Conservation (phyloP, 2,797 vertebrate species). For the Dryobates pubescens region DNA sequence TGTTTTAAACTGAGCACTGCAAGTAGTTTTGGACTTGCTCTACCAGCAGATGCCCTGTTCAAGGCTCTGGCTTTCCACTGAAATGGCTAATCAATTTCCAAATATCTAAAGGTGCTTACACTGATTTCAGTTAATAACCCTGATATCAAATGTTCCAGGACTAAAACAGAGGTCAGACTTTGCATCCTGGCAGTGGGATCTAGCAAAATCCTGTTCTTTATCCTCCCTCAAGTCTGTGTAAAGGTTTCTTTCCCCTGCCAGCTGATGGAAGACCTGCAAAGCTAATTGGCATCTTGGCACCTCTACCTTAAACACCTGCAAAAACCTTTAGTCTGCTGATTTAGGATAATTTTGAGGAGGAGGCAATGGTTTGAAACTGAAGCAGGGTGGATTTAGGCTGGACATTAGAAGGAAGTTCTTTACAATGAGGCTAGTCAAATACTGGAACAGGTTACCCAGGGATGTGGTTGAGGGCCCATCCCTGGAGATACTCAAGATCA, state of each 20-base stretch:
- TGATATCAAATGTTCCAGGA: neutral
- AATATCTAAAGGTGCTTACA: neutral
- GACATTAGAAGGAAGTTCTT: no score
- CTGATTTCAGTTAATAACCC: neutral
- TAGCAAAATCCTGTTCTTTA: neutral
- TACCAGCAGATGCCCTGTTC: neutral
- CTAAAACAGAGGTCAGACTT: neutral
- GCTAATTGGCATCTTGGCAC: neutral
- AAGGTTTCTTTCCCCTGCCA: neutral
- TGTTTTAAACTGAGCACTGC: neutral
- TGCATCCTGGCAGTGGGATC: neutral
- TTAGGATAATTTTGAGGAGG: neutral
- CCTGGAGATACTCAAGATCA: no score
- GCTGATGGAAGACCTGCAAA: neutral
- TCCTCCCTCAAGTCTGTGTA: rapidly evolving
- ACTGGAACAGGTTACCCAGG: no score
- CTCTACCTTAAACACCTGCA: neutral
- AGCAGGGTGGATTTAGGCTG: no score
- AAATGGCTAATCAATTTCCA: neutral
- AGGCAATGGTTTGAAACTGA: no score
- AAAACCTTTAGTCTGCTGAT: neutral
- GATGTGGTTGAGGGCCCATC: no score
- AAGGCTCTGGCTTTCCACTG: neutral
- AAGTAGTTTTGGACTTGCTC: neutral
- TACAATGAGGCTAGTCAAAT: no score